These are phyloP conservation scores for Eidolon helvum DNA, from an alignment of 2,113 vertebrate species.

Conservation along the genomic window DNA sequence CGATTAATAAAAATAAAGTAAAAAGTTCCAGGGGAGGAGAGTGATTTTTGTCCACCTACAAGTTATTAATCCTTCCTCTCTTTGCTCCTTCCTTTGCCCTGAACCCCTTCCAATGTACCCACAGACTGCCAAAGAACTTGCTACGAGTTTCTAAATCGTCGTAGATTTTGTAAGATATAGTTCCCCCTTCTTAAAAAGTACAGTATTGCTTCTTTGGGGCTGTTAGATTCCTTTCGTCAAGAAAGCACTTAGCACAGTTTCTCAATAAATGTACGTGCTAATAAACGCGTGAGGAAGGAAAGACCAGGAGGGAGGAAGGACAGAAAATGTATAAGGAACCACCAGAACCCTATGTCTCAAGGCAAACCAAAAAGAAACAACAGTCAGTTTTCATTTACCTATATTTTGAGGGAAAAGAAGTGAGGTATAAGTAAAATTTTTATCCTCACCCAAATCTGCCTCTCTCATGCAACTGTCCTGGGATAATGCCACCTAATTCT, in stretches of 20 bases:
- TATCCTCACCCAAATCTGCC: not conserved
- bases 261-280: not conserved
- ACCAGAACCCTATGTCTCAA: not conserved
- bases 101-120: not conserved
- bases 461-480: not conserved
- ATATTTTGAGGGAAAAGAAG: not conserved
- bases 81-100: not conserved
- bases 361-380: not conserved
- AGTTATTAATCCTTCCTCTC: not conserved
- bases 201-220: not conserved
- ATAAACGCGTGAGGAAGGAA: not conserved
- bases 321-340: fast-evolving
- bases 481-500: not conserved
- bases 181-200: not conserved
- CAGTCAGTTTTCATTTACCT: not conserved
- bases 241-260: not conserved
- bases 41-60: not conserved
- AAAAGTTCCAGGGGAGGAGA: not conserved
- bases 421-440: not conserved
- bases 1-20: not conserved
- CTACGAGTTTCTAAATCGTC: not conserved
- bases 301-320: not conserved
- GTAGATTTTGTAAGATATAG: not conserved
- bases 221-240: not conserved
- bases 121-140: not conserved